phyloP scores from a whole-genome alignment of 2,797 vertebrate genomes.

The Pelodytes ibericus region DNA sequence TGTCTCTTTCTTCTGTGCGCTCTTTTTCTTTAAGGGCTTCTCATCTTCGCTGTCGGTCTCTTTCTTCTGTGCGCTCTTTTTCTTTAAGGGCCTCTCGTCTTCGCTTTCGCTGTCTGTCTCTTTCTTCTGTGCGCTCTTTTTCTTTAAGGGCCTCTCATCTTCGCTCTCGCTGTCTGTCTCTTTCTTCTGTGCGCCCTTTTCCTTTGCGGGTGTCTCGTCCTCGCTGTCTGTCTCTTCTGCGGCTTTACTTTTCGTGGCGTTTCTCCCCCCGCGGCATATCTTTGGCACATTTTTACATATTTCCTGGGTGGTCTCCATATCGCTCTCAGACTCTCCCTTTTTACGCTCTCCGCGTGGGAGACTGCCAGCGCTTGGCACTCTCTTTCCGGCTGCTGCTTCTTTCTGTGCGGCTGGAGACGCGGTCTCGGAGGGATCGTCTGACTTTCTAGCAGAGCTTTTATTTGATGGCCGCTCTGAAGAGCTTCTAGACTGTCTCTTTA shows the following conservation, averaged over 20 bases:
- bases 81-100: neutral
- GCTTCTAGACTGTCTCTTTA: conserved; percentile 35
- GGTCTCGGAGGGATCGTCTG: too few relatives aligned
- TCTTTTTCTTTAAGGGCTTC: neutral
- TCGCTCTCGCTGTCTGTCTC: conserved; percentile 8
- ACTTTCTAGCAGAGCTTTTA: neutral
- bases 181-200: neutral
- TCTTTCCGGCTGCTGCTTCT: too few relatives aligned
- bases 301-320: too few relatives aligned
- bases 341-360: too few relatives aligned
- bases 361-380: neutral
- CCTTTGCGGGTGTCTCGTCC: neutral
- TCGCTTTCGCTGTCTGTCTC: conserved; percentile 13
- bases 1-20: too few relatives aligned
- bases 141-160: neutral
- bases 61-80: neutral
- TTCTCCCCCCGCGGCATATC: neutral
- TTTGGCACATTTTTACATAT: too few relatives aligned
- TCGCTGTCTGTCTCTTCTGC: neutral
- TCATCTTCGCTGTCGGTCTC: neutral
- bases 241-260: neutral
- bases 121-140: conserved; percentile 5
- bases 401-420: too few relatives aligned
- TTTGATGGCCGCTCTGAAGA: conserved; percentile 15
- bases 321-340: too few relatives aligned